Conservation (phyloP, 2,113 vertebrate genomes). For the Salvelinus sp. region DNA sequence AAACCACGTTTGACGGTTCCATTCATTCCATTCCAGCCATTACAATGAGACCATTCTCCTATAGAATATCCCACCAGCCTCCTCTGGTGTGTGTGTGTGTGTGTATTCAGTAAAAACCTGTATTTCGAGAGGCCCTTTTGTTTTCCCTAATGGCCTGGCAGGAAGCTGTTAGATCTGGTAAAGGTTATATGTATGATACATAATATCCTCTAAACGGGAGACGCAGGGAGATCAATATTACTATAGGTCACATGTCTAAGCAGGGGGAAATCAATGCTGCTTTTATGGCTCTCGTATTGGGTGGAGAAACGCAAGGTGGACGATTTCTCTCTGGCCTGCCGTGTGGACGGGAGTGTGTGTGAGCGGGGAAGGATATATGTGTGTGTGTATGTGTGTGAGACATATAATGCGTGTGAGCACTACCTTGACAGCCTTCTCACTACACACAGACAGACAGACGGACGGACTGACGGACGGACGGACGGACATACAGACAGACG, state of each 20-base stretch:
- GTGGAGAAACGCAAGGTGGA: constrained; percentile 4
- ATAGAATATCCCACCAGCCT: too few species aligned
- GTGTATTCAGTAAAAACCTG: neutral
- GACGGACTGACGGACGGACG: neutral
- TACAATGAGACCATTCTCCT: too few species aligned
- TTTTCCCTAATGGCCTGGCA: constrained; percentile 12
- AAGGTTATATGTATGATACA: constrained; percentile 44
- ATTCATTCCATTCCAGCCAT: too few species aligned
- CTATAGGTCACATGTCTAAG: constrained; percentile 51
- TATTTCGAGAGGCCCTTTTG: neutral
- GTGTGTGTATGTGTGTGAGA: neutral
- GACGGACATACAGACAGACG: neutral
- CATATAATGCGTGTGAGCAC: neutral
- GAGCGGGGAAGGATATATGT: neutral
- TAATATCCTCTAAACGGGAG: constrained; percentile 39
- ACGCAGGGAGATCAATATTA: constrained; percentile 54
- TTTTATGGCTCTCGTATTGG: constrained; percentile 39
- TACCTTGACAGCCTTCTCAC: neutral
- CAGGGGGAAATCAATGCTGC: constrained; percentile 59
- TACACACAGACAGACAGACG: neutral
- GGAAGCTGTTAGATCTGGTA: neutral
- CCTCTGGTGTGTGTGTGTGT: neutral
- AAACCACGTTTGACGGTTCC: too few species aligned
- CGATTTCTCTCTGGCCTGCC: neutral
- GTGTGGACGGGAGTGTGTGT: neutral